Percentiles rank a stretch among this genome's conserved stretches.
Evolutionary conservation across 2,113 vertebrate species (phyloP).

Genomic region (Blennius ocellaris): DNA sequence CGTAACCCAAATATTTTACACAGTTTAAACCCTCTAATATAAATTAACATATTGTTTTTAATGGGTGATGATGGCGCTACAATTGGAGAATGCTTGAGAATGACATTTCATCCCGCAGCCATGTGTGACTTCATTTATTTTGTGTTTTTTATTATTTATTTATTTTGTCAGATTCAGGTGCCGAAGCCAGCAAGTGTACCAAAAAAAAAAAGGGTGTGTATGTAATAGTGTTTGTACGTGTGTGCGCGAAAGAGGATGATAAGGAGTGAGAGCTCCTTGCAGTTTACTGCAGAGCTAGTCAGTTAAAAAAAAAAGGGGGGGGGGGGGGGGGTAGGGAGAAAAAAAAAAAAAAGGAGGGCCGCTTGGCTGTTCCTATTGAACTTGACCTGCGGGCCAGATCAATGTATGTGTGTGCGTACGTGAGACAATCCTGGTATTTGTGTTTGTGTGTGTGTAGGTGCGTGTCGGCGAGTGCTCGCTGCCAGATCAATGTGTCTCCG

Average conservation of each 20-base stretch:
- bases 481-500: conserved; percentile 86
- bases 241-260: conserved; percentile 24
- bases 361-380: conserved; percentile 85
- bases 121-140: conserved; percentile 10
- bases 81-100: background rate
- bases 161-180: conserved; percentile 36
- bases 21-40: too few relatives aligned
- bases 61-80: background rate
- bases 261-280: conserved; percentile 51
- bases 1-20: too few relatives aligned
- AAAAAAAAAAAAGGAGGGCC: conserved; percentile 46
- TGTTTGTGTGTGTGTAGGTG: conserved; percentile 36
- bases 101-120: background rate
- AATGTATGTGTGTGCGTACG: conserved; percentile 75
- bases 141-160: conserved; percentile 15
- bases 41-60: too few relatives aligned
- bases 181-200: background rate
- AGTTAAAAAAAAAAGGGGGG: conserved; percentile 48
- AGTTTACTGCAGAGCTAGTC: conserved; percentile 63
- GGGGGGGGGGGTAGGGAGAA: too few relatives aligned
- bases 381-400: conserved; percentile 86
- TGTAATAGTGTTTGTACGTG: background rate
- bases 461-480: conserved; percentile 27
- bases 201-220: conserved; percentile 33
- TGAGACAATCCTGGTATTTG: conserved; percentile 4